A percentile compares a stretch with the other conserved stretches of the same genome.
These are phyloP conservation scores for Platichthys flesus DNA, from an alignment of 2,113 vertebrate species.

Conservation along the genomic window DNA sequence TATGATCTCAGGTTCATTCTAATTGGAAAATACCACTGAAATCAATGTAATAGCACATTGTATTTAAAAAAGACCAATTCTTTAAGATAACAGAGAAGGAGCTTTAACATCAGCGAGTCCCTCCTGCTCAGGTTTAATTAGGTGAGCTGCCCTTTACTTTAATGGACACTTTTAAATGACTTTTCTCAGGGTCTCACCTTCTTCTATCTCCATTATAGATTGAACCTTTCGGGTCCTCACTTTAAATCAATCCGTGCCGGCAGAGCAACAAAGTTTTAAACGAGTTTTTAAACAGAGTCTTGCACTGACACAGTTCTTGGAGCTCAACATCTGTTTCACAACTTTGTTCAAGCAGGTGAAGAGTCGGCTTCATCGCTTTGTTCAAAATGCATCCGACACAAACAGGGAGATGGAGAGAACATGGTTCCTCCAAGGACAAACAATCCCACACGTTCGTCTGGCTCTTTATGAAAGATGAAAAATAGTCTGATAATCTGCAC, in stretches of 20 bases:
- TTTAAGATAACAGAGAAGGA: conserved; percentile 11
- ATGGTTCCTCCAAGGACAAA: neutral
- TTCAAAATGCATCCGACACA: neutral
- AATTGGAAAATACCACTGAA: conserved; percentile 29
- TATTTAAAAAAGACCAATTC: conserved; percentile 36
- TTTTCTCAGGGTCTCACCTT: conserved; percentile 44
- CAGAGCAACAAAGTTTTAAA: conserved; percentile 61
- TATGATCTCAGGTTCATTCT: conserved; percentile 37
- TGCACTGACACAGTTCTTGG: neutral
- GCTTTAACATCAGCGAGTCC: conserved; percentile 22
- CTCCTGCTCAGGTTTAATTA: conserved; percentile 66
- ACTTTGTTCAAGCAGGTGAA: neutral
- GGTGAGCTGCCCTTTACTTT: conserved; percentile 26
- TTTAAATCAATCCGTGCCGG: conserved; percentile 62
- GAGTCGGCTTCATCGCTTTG: neutral
- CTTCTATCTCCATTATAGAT: conserved; percentile 58
- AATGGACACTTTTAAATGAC: conserved; percentile 55
- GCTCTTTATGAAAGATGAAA: neutral
- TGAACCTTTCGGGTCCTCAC: conserved; percentile 49
- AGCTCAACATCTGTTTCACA: conserved; percentile 6
- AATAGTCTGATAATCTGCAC: neutral
- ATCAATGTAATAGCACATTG: conserved; percentile 69
- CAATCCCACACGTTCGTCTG: neutral
- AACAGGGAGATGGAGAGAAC: too few relatives aligned
- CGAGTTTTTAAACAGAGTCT: conserved; percentile 52